Evolutionary conservation across 1,140 invertebrate genomes (phyloP).

Genomic region (Macrotrachela quadricornifera): DNA sequence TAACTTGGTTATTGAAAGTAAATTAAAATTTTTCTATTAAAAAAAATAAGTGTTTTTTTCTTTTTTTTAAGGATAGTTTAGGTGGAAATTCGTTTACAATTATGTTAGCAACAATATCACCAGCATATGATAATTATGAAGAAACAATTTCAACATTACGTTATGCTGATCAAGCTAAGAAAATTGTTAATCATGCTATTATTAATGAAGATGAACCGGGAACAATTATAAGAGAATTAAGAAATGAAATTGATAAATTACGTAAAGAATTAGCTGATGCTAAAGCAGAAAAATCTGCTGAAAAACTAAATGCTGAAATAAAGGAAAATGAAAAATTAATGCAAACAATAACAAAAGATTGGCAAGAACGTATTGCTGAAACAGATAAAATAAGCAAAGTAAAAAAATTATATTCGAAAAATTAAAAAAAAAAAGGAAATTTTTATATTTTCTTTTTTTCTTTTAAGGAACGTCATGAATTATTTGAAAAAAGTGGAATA

Average conservation of each 20-base stretch:
- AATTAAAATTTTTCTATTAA: too few relatives aligned
- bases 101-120: conserved; percentile 88
- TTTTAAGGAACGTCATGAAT: conserved; percentile 66
- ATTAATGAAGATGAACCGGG: conserved; percentile 57
- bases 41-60: too few relatives aligned
- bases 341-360: conserved; percentile 88
- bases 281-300: conserved; percentile 27
- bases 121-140: conserved; percentile 90
- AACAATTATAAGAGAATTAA: conserved; percentile 57
- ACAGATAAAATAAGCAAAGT: conserved; percentile 44
- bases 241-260: conserved; percentile 78
- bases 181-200: conserved; percentile 92
- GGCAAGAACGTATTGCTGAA: conserved; percentile 89
- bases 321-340: conserved; percentile 78
- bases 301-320: conserved; percentile 33
- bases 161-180: conserved; percentile 58
- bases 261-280: conserved; percentile 47
- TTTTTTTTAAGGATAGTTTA: conserved; percentile 52
- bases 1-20: conserved; percentile 66
- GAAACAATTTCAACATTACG: conserved; percentile 88
- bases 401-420: too few relatives aligned
- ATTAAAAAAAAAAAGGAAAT: not conserved
- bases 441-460: not conserved
- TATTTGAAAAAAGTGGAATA: conserved; percentile 93
- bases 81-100: conserved; percentile 96